Evolutionary conservation across 2,113 vertebrate genomes (phyloP), one percentile per base, ranked within the genome.

Genomic region (Solea senegalensis): DNA sequence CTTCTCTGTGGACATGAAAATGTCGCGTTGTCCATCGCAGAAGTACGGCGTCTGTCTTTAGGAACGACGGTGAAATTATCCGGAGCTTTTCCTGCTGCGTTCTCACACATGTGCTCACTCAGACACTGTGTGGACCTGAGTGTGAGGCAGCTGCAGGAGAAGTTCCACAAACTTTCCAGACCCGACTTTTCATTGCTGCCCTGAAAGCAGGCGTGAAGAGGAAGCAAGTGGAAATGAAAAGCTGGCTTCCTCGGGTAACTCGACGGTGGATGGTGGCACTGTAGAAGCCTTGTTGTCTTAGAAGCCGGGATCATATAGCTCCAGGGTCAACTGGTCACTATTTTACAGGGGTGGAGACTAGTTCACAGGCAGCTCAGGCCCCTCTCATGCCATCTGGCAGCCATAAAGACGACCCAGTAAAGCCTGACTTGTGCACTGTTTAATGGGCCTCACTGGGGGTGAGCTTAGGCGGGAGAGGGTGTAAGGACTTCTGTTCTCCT

Each of bases 331-430:
- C 80, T 75, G 87, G 90, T 89, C 89, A 88, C 48, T 74, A 61
- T 90, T 92, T 92, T 90, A 88, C 81, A 72, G 86, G 87, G 91
- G 77, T 88, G 66, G 75, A 76, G 83, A 70, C 82, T 64, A 72
- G 79, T 91, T 89, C 88, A 88, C 83, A 69, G 73, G 75, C 88
- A 77, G 73, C 45, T 9, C 26, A 26, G 81, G 79, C 66, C 62
- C 84, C 81, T 58, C 75, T 80, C 34, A 14, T 83, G 86, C 94
- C 96, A 97, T 97, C 96, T 98, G 96, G 95, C 88, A 91, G 89
- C 94, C 91, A 92, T 96, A 96, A 96, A 96, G 90, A 44, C n/a
- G 88, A 91, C 65, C 76, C 89, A 89, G 88, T 93, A 81, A 39
- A 74, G 69, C 57, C 92, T 87, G 91, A 93, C 92, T 94, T 93